Evolutionary conservation across 2,888 invertebrate species (phyloP).

Genomic region (Aradus depressus): DNA sequence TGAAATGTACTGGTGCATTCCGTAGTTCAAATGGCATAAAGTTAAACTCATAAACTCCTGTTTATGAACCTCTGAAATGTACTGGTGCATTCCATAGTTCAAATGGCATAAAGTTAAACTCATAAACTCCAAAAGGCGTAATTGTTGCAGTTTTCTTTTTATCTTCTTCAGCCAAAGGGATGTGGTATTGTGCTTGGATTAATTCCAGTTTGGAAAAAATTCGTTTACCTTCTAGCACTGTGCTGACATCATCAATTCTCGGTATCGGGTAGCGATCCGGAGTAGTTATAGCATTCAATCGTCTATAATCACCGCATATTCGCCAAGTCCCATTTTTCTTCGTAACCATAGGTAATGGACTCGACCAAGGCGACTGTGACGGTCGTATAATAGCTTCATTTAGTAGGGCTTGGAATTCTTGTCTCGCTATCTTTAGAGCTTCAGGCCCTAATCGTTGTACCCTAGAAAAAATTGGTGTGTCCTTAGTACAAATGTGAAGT

Average conservation of each 20-base stretch:
- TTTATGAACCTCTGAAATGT: too few relatives aligned
- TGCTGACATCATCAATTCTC: constrained; percentile 33
- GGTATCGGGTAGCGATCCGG: constrained; percentile 35
- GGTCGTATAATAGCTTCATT: constrained; percentile 31
- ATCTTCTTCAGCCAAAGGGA: constrained; percentile 7
- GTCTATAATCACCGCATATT: constrained; percentile 37
- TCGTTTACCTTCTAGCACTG: constrained; percentile 27
- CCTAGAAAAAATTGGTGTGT: too few relatives aligned
- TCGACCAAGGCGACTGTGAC: constrained; percentile 34
- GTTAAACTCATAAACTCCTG: background rate
- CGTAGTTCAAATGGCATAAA: background rate
- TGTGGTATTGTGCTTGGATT: constrained; percentile 14
- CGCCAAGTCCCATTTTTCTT: constrained; percentile 35
- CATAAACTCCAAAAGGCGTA: background rate
- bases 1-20: background rate
- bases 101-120: background rate
- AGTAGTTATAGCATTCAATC: too few relatives aligned
- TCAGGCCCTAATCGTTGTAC: too few relatives aligned
- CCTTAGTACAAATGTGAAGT: too few relatives aligned
- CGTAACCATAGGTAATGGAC: constrained; percentile 31
- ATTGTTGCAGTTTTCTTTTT: constrained; percentile 12
- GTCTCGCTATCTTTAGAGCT: too few relatives aligned
- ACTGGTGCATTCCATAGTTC: background rate
- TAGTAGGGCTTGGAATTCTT: constrained; percentile 32
- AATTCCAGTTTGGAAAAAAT: constrained; percentile 21